Base-by-base conservation (phyloP, 2,797 vertebrate species). In the Pseudomugil gertrudae region DNA sequence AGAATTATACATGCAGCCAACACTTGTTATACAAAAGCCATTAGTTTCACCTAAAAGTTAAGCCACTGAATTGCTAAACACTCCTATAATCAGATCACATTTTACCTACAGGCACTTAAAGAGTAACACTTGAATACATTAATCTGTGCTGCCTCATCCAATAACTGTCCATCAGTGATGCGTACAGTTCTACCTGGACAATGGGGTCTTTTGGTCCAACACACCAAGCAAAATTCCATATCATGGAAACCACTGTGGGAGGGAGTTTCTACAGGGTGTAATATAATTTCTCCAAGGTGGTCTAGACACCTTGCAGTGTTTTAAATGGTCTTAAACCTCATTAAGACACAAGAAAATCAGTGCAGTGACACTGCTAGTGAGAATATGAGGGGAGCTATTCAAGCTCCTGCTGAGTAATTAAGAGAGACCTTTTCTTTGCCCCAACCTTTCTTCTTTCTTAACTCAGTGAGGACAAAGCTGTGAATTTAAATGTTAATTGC, bases 401-500 rank as follows among this genome's bases (percentile, higher is more conserved):
- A 79, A 77, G 60, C 54, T 69, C 66, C 69, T 9, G 21, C 66
- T 80, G 81, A 77, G 86, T 86, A 84, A 90, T 90, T 88, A 87
- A 85, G 78, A 70, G 79, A 69, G 55, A 63, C 45, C 26, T 59
- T 5, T 24, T 72, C 57, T 69, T 57, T 21, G 48, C 2, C 43
- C 7, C 30, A 55, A 47, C 40, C 55, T 32, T 76, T 40, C 36
- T 69, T 59, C 21, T 35, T 29, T 72, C 32, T 58, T 21, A 32
- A 59, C 48, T 60, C 53, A 52, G 33, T 7, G 38, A 62, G 40
- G 30, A 71, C 56, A 69, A 75, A 78, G 66, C 83, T 74, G 76
- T 47, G 72, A 0, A 78, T 87, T 84, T 63, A 69, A 83, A 85
- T 88, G 65, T 69, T 87, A 90, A 91, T 89, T 86, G 72, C 74